Evolutionary conservation across 1,140 invertebrate species (phyloP).

Genomic region (Dendrolimus punctatus): DNA sequence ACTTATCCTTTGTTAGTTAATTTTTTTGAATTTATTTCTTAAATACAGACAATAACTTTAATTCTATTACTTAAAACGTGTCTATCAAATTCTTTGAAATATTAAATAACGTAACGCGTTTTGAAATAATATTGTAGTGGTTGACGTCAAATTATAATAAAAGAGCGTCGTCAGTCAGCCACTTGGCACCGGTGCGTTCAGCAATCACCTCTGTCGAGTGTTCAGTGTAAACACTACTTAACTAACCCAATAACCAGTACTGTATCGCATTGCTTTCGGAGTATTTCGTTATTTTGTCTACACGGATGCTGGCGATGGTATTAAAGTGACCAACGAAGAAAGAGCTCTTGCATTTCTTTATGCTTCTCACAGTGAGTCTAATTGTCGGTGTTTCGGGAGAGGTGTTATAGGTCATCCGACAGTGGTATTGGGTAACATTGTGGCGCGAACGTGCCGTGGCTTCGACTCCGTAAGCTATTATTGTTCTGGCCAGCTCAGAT

Average conservation of each 20-base stretch:
- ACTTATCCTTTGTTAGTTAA: too few relatives aligned
- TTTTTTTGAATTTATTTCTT: too few relatives aligned
- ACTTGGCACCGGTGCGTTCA: constrained; percentile 58
- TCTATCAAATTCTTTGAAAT: too few relatives aligned
- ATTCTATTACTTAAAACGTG: too few relatives aligned
- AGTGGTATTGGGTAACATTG: constrained; percentile 53
- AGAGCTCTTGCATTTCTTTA: constrained; percentile 22
- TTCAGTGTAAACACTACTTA: constrained; percentile 59
- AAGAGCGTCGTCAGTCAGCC: constrained; percentile 30
- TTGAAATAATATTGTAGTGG: neutral
- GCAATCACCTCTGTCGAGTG: constrained; percentile 49
- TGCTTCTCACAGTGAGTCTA: constrained; percentile 8
- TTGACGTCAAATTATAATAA: constrained; percentile 17
- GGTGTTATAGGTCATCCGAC: constrained; percentile 23
- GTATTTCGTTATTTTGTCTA: constrained; percentile 71
- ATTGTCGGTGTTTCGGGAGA: constrained; percentile 19
- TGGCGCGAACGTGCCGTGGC: constrained; percentile 68
- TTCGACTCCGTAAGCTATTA: constrained; percentile 63
- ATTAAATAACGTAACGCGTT: neutral
- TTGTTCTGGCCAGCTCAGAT: constrained; percentile 68
- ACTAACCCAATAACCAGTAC: constrained; percentile 65
- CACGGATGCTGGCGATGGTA: constrained; percentile 63
- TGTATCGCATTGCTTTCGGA: constrained; percentile 65
- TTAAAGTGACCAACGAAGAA: constrained; percentile 30
- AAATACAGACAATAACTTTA: too few relatives aligned